A percentile compares a stretch with the other conserved stretches of the same genome.
Evolutionary conservation across 2,888 invertebrate genomes (phyloP).

Genomic region (Catocala fraxini): DNA sequence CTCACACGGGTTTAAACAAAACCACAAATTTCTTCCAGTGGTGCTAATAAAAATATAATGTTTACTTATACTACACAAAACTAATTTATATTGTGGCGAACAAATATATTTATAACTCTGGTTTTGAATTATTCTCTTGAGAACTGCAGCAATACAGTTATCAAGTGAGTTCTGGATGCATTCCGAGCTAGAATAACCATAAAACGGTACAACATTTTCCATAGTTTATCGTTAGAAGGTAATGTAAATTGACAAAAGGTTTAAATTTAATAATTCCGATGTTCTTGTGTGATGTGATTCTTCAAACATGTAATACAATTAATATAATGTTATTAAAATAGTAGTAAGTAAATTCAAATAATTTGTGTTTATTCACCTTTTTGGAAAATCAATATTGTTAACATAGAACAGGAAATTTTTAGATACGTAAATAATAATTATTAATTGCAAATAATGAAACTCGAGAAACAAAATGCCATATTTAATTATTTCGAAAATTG

Average conservation of each 20-base stretch:
- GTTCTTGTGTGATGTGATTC: slow-evolving; percentile 4
- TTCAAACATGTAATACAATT: slow-evolving; percentile 1
- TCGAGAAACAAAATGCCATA: slow-evolving; percentile 1
- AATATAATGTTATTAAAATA: slow-evolving; percentile 4
- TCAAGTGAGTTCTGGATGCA: not conserved
- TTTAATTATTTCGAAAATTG: slow-evolving; percentile 34
- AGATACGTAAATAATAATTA: slow-evolving; percentile 3
- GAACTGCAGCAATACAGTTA: not conserved
- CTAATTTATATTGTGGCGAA: no score
- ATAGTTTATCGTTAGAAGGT: slow-evolving; percentile 12
- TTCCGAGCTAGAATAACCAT: slow-evolving; percentile 20
- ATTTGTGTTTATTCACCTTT: slow-evolving; percentile 11
- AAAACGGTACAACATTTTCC: slow-evolving; percentile 8
- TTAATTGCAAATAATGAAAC: not conserved
- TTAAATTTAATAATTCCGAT: slow-evolving; percentile 3
- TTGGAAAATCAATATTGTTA: not conserved
- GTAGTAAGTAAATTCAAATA: slow-evolving; percentile 4
- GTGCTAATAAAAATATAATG: not conserved
- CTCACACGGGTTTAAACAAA: not conserved
- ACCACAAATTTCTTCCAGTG: not conserved
- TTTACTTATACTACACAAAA: no score
- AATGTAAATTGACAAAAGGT: slow-evolving; percentile 12
- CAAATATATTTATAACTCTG: no score
- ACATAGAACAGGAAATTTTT: not conserved
- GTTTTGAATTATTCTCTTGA: not conserved